Conservation (phyloP, 2,888 invertebrate species). For the Eretmocerus hayati region DNA sequence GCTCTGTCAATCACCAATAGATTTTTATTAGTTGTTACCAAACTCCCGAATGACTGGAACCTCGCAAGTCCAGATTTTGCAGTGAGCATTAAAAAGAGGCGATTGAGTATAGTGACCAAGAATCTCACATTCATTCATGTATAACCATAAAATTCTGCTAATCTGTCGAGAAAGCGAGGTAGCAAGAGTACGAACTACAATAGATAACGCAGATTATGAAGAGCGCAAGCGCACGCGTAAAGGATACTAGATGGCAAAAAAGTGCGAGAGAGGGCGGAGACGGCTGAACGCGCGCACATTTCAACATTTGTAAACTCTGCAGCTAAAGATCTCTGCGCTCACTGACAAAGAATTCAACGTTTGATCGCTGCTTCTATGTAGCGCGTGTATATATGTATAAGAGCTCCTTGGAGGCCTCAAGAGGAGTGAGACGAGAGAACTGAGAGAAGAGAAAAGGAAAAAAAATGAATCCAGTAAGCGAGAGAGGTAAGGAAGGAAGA, state of each 20-base stretch:
- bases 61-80: too few species aligned
- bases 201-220: too few species aligned
- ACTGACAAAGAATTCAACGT: conserved; percentile 24
- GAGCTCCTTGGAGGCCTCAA: background rate
- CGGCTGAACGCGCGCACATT: conserved; percentile 12
- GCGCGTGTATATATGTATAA: background rate
- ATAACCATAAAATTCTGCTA: too few species aligned
- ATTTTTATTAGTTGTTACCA: too few species aligned
- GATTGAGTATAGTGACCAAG: too few species aligned
- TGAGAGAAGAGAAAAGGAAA: conserved; percentile 6
- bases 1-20: too few species aligned
- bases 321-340: conserved; percentile 11
- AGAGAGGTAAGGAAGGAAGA: background rate
- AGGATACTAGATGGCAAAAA: too few species aligned
- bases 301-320: conserved; percentile 22
- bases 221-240: conserved; percentile 15
- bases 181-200: too few species aligned
- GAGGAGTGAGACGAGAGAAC: background rate
- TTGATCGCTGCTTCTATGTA: conserved; percentile 13
- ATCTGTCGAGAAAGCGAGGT: too few species aligned
- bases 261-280: conserved; percentile 1
- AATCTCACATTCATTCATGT: too few species aligned
- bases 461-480: conserved; percentile 6
- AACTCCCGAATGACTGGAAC: too few species aligned
- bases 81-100: too few species aligned